Conservation (phyloP, 2,113 vertebrate species). For the Rhineura floridana region DNA sequence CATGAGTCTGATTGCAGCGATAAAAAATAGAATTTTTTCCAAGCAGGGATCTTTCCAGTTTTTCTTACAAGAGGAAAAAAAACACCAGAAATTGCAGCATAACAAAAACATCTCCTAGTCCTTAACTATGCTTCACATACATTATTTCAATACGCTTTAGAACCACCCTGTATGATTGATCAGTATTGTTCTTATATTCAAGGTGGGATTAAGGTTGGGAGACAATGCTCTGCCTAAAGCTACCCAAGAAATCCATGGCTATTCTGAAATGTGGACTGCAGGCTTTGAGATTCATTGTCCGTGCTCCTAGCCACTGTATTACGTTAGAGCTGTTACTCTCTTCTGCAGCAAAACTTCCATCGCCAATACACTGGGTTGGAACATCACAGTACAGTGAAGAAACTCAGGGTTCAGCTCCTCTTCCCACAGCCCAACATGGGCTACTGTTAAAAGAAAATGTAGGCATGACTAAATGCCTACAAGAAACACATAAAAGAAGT, state of each 20-base stretch:
- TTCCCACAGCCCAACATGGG: background rate
- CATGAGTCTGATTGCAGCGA: background rate
- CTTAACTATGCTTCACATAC: background rate
- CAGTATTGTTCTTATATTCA: background rate
- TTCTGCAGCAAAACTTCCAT: background rate
- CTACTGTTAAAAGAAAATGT: background rate
- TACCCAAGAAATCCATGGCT: background rate
- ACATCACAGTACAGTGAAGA: background rate
- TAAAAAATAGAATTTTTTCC: background rate
- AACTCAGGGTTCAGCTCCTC: background rate
- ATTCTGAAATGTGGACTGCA: background rate
- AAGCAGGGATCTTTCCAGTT: background rate
- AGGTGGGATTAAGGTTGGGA: background rate
- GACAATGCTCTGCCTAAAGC: background rate
- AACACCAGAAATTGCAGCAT: background rate
- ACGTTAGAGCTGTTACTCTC: too few species aligned
- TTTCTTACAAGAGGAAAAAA: background rate
- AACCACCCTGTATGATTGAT: too few species aligned
- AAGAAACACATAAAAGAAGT: background rate
- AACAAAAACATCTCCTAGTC: background rate
- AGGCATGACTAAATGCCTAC: constrained; percentile 5
- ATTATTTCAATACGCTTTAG: background rate
- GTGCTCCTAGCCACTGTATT: background rate
- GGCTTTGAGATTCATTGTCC: background rate
- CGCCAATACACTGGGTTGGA: background rate